phyloP scores from a whole-genome alignment of 2,888 invertebrate genomes.

The Listrodromus nycthemerus region DNA sequence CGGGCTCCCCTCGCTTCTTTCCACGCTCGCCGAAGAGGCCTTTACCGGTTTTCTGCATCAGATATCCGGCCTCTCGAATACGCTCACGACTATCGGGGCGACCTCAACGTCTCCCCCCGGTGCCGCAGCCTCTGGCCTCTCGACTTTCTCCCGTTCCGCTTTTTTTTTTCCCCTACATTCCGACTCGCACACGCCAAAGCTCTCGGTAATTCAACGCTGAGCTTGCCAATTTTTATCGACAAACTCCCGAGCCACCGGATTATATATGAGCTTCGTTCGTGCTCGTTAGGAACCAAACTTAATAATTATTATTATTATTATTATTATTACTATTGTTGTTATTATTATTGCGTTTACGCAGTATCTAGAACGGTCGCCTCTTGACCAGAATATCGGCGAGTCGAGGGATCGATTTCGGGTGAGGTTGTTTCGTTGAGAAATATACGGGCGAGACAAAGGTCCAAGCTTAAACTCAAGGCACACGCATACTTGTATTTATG shows the following conservation, averaged over 20 bases:
- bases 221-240: conserved; percentile 25
- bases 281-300: no score
- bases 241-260: neutral
- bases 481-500: no score
- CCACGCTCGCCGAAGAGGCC: conserved; percentile 72
- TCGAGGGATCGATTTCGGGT: no score
- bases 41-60: conserved; percentile 84
- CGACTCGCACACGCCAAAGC: neutral
- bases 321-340: no score
- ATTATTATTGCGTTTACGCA: no score
- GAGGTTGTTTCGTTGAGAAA: no score
- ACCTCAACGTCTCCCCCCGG: conserved; percentile 25
- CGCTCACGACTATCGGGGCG: conserved; percentile 63
- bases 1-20: conserved; percentile 34
- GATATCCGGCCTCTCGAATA: conserved; percentile 81
- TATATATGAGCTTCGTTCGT: neutral
- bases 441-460: no score
- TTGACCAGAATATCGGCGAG: no score
- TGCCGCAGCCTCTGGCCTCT: conserved; percentile 41
- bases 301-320: no score
- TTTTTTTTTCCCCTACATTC: neutral
- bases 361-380: no score
- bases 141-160: conserved; percentile 41
- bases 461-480: no score
- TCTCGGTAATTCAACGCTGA: neutral